Evolutionary conservation across 1,140 invertebrate species (phyloP).

Genomic region (Bradynema listronoti): DNA sequence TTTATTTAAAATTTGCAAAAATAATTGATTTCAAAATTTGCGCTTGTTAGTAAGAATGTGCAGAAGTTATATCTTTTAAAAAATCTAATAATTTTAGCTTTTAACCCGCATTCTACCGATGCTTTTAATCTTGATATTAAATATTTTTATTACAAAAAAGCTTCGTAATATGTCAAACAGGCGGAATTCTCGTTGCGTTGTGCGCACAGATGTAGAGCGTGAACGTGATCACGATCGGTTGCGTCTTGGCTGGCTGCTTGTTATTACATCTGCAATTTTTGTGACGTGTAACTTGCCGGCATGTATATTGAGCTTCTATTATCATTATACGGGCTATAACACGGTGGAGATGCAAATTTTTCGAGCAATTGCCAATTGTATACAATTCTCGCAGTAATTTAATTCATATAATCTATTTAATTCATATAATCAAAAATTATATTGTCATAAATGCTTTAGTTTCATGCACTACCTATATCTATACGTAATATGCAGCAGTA

Average conservation of each 20-base stretch:
- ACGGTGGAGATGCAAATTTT: slow-evolving; percentile 47
- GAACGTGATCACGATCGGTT: slow-evolving; percentile 34
- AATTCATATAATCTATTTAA: too few relatives aligned
- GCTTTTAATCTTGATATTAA: slow-evolving; percentile 42
- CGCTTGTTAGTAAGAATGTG: background rate
- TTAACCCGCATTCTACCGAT: slow-evolving; percentile 49
- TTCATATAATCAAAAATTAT: too few relatives aligned
- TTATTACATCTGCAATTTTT: slow-evolving; percentile 52
- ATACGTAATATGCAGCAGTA: too few relatives aligned
- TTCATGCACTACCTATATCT: too few relatives aligned
- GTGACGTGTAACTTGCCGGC: slow-evolving; percentile 51
- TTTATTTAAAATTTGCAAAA: too few relatives aligned
- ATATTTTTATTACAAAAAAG: slow-evolving; percentile 41
- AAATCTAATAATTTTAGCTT: slow-evolving; percentile 29
- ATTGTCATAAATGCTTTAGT: too few relatives aligned
- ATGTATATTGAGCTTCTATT: slow-evolving; percentile 26
- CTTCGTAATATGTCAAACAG: slow-evolving; percentile 35
- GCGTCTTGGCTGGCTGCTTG: slow-evolving; percentile 40
- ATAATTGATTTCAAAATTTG: too few relatives aligned
- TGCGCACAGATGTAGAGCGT: slow-evolving; percentile 7
- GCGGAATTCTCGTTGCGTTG: slow-evolving; percentile 15
- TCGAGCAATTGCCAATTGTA: slow-evolving; percentile 48
- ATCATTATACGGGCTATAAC: slow-evolving; percentile 23
- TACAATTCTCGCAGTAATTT: slow-evolving; percentile 49
- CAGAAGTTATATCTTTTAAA: background rate